These are phyloP conservation scores for Anagyrus pseudococci DNA, from an alignment of 2,888 invertebrate species.

Conservation along the genomic window DNA sequence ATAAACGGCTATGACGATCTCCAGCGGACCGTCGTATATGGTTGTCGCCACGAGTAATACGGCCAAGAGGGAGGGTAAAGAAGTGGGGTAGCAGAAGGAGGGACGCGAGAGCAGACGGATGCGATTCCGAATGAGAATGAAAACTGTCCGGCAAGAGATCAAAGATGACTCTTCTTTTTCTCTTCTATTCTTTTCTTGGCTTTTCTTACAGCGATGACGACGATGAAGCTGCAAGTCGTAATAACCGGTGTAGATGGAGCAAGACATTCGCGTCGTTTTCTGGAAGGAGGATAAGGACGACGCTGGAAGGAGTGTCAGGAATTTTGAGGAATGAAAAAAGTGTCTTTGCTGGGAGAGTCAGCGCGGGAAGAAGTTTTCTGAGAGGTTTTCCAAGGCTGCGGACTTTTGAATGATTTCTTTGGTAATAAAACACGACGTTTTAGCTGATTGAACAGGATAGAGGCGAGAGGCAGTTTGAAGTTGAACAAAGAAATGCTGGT, in stretches of 20 bases:
- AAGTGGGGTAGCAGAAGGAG: conserved; percentile 3
- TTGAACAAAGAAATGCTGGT: too few relatives aligned
- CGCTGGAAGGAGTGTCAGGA: background rate
- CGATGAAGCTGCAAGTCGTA: background rate
- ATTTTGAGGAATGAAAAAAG: conserved; percentile 21
- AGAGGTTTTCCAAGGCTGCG: background rate
- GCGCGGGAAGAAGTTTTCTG: conserved; percentile 1
- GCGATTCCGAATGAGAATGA: conserved; percentile 16
- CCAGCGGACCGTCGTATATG: background rate
- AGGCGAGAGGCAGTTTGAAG: too few relatives aligned
- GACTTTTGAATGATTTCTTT: conserved; percentile 15
- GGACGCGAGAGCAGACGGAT: too few relatives aligned
- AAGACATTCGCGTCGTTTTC: too few relatives aligned
- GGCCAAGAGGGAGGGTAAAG: conserved; percentile 7
- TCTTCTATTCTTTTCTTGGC: background rate
- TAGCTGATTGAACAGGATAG: conserved; percentile 3
- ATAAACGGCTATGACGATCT: background rate
- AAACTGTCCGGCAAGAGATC: conserved; percentile 35
- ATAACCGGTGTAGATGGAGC: too few relatives aligned
- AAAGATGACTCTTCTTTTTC: conserved; percentile 20
- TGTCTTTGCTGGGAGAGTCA: background rate
- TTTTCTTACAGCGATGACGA: background rate
- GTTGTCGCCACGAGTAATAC: conserved; percentile 13
- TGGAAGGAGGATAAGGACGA: too few relatives aligned
- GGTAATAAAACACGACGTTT: conserved; percentile 2